Conservation (phyloP, 2,113 vertebrate genomes). For the Trochalopteron elliotii region DNA sequence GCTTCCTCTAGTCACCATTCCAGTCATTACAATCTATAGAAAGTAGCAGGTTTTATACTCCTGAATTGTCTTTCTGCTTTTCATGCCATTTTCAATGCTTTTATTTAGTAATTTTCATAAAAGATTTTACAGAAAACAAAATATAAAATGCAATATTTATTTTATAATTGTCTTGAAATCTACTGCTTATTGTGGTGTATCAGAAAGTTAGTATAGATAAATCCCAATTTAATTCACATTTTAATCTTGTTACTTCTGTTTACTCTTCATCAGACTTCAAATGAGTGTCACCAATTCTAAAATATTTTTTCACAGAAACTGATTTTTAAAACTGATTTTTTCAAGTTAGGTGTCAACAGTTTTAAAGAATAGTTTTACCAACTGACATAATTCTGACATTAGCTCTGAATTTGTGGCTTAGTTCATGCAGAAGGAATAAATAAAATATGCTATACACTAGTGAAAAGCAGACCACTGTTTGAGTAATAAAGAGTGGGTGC, state of each 20-base stretch:
- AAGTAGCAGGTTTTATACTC: neutral
- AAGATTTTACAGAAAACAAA: neutral
- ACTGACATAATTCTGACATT: neutral
- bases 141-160: neutral
- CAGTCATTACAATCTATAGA: neutral
- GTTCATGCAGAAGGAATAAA: neutral
- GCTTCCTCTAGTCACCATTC: neutral
- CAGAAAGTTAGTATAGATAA: neutral
- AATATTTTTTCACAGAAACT: neutral
- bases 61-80: neutral
- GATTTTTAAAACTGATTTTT: neutral
- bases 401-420: neutral
- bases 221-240: neutral
- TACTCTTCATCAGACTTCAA: neutral
- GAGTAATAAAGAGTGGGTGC: neutral
- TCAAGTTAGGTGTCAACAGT: neutral
- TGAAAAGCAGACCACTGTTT: neutral
- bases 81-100: neutral
- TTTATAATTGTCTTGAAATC: neutral
- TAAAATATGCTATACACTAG: neutral
- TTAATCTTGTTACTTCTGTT: neutral
- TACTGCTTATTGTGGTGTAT: neutral
- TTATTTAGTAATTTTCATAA: neutral
- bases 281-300: neutral
- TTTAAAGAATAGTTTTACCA: neutral